Evolutionary conservation across 1,140 invertebrate species (phyloP).

Genomic region (Goniozus legneri): DNA sequence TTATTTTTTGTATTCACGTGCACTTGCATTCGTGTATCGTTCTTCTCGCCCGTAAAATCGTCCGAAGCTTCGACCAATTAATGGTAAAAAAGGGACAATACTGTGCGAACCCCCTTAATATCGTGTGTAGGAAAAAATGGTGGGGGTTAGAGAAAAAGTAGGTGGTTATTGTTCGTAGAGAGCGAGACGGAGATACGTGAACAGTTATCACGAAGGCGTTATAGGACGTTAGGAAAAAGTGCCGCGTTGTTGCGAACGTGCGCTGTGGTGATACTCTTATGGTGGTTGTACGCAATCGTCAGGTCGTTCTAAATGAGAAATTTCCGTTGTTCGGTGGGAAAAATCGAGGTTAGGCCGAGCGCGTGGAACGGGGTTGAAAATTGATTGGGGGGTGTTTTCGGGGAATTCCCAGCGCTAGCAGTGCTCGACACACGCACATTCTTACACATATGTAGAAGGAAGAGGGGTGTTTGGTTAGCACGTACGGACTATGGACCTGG

Average conservation of each 20-base stretch:
- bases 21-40: conserved; percentile 10
- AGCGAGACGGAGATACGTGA: neutral
- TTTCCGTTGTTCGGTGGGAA: too few species aligned
- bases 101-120: too few species aligned
- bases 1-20: too few species aligned
- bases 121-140: too few species aligned
- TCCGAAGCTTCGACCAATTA: too few species aligned
- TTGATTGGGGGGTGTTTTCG: neutral
- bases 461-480: conserved; percentile 24
- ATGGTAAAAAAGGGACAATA: neutral
- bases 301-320: too few species aligned
- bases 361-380: neutral
- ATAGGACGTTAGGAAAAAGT: conserved; percentile 28
- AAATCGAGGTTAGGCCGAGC: neutral
- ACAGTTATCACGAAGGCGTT: conserved; percentile 28
- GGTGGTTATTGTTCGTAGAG: too few species aligned
- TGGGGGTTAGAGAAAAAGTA: too few species aligned
- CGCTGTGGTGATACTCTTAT: too few species aligned
- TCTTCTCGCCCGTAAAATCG: conserved; percentile 4
- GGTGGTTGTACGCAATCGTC: too few species aligned
- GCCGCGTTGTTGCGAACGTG: conserved; percentile 19
- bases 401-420: neutral
- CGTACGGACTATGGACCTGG: conserved; percentile 35
- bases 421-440: too few species aligned
- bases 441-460: too few species aligned